A percentile compares a stretch with the other conserved stretches of the same genome.
phyloP scores from a whole-genome alignment of 2,797 vertebrate species.

The Eutrigla gurnardus region DNA sequence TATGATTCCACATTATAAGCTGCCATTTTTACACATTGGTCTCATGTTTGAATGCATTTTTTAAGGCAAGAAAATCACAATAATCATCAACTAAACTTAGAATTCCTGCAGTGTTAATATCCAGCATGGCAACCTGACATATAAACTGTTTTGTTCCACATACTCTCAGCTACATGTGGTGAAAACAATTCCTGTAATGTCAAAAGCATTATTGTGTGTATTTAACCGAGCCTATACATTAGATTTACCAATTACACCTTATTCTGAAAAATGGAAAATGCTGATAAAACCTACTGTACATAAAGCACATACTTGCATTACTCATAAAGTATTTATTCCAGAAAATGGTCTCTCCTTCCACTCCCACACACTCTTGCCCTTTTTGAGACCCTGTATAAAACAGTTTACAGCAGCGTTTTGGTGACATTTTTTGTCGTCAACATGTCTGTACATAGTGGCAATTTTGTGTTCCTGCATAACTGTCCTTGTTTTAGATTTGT shows the following conservation, averaged over 20 bases:
- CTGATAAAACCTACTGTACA: background rate
- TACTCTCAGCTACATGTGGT: background rate
- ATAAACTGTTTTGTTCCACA: background rate
- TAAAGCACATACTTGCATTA: background rate
- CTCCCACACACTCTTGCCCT: background rate
- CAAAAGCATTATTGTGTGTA: background rate
- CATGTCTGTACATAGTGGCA: background rate
- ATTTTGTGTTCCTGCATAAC: no score
- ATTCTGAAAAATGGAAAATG: background rate
- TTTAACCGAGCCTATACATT: no score
- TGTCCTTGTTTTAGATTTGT: no score
- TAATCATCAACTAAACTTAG: background rate
- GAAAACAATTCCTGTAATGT: background rate
- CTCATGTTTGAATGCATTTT: constrained; percentile 10
- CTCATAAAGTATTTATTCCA: background rate
- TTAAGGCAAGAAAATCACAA: background rate
- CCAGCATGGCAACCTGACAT: background rate
- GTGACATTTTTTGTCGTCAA: background rate
- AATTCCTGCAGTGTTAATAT: background rate
- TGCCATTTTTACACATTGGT: background rate
- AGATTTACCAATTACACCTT: background rate
- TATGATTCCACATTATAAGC: background rate
- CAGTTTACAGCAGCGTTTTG: background rate
- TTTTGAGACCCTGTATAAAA: background rate
- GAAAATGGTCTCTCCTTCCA: no score